Evolutionary conservation across 2,888 invertebrate genomes (phyloP), one percentile per base, ranked within the genome.

Genomic region (Spodoptera exigua): DNA sequence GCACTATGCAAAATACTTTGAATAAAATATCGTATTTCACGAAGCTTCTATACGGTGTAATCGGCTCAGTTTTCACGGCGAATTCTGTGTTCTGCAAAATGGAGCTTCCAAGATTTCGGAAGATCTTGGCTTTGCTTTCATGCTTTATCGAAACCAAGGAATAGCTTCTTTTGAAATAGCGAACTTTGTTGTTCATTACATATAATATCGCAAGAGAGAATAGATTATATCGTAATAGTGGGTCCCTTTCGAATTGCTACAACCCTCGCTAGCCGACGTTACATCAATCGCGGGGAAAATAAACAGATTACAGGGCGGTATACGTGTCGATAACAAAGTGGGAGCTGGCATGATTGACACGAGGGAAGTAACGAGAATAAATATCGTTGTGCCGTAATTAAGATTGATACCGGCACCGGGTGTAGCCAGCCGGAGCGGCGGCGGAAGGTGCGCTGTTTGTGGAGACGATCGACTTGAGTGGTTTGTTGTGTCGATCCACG

Each of bases 331-430:
- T 53, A 49, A 65, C 54, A 55, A 60, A 68, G 35, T 55, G 37
- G 18, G 21, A 41, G 12, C 44, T 18, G 7, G 37, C 74, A 36
- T 69, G 61, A 69, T 69, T 60, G 65, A 53, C 70, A 52, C 13
- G 3, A 17, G 34, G 45, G 16, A 60, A 55, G 52, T 27, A 59
- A 46, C 48, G 43, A 41, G 35, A 59, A 59, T 51, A 83, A 79
- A 81, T 83, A 83, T 81, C 77, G 73, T 57, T 76, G 68, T 47
- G 56, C 52, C 72, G 68, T 70, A 79, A 80, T 81, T 78, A 81
- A 75, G 81, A 81, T 81, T 81, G 81, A 81, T 80, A 46, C 68
- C 48, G 27, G 27, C 27, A 7, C 45, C 21, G 41, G 14, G 9
- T 54, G 45, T 45, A 32, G 45, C 14, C 27, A 7, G 27, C 2